Evolutionary conservation across 2,888 invertebrate species (phyloP), one percentile per base, ranked within the genome.

Genomic region (Coelopa pilipes): DNA sequence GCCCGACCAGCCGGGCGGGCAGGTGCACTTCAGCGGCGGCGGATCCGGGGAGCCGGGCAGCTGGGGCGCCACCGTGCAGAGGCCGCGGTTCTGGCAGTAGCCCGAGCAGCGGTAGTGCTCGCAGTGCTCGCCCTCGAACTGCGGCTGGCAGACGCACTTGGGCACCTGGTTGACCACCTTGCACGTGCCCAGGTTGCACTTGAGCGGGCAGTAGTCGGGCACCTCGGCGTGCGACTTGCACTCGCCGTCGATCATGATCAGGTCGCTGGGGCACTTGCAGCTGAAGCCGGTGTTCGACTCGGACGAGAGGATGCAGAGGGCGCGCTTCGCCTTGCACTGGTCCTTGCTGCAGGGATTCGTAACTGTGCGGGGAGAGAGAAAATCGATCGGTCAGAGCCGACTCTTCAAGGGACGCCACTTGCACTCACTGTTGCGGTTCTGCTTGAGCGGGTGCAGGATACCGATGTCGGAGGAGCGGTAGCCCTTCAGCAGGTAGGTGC

Each of bases 21-120:
- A 93, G 72, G 87, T 88, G 79, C 92, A 92, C 82, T 90, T 87
- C 21, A 87, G 80, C 15, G 83, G 84, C 19, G 87, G 87, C 5
- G 86, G 86, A 3, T 85, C 84, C 9, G 76, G 70, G 10, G 83
- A 78, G 1, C 84, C 84, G 0, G 84, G 85, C 75, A 86, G 49
- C 72, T 82, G 84, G 55, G 81, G 86, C 73, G 81, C 86, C 80
- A 89, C 85, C 67, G 89, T 89, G 78, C 92, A 92, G 72, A 88
- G 81, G 53, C 91, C 92, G 76, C 91, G 90, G 82, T 92, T 92
- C 80, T 89, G 88, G 81, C 94, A 94, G 83, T 90, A 90, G 10
- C 91, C 91, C 2, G 92, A 91, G 83, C 94, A 94, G 72, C 91
- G 89, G 85, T 91, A 92, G 81, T 90, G 90, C 83, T 92, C 91